A percentile compares a stretch with the other conserved stretches of the same genome.
These are phyloP conservation scores for Xylophagus ater DNA, from an alignment of 2,888 invertebrate genomes.

Conservation along the genomic window DNA sequence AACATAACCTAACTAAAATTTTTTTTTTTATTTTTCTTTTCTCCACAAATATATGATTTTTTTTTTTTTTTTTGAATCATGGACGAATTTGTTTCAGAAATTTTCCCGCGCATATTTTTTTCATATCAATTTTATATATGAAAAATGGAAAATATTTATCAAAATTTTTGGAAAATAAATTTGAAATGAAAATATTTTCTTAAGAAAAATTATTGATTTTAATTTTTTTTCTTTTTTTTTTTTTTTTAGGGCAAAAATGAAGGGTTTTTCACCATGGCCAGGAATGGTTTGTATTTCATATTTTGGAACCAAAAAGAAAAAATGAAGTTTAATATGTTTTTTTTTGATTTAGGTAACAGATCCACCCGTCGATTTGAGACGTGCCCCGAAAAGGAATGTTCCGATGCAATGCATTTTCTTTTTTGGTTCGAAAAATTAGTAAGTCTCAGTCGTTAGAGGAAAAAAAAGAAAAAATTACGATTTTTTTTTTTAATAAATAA, in stretches of 20 bases:
- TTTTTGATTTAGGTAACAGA: constrained; percentile 55
- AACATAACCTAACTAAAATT: too few relatives aligned
- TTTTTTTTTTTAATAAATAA: constrained; percentile 4
- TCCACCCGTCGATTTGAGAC: constrained; percentile 65
- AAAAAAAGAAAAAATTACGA: too few relatives aligned
- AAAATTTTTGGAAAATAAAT: background rate
- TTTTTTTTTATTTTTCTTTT: too few relatives aligned
- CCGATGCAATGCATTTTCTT: constrained; percentile 79
- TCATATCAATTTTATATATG: constrained; percentile 3
- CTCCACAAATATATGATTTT: too few relatives aligned
- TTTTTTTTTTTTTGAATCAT: too few relatives aligned
- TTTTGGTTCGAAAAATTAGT: constrained; percentile 93
- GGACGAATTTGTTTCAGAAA: background rate
- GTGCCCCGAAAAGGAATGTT: constrained; percentile 61
- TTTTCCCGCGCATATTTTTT: background rate
- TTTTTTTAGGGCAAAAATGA: constrained; percentile 90
- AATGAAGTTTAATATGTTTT: constrained; percentile 8
- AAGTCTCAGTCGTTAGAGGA: too few relatives aligned
- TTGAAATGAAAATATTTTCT: background rate
- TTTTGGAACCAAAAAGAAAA: too few relatives aligned
- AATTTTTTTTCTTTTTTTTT: constrained; percentile 24
- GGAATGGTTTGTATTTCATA: constrained; percentile 86
- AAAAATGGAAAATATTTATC: constrained; percentile 6
- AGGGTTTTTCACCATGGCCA: constrained; percentile 94
- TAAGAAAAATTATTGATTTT: background rate